phyloP scores from a whole-genome alignment of 2,797 vertebrate genomes.

The Argya squamiceps region DNA sequence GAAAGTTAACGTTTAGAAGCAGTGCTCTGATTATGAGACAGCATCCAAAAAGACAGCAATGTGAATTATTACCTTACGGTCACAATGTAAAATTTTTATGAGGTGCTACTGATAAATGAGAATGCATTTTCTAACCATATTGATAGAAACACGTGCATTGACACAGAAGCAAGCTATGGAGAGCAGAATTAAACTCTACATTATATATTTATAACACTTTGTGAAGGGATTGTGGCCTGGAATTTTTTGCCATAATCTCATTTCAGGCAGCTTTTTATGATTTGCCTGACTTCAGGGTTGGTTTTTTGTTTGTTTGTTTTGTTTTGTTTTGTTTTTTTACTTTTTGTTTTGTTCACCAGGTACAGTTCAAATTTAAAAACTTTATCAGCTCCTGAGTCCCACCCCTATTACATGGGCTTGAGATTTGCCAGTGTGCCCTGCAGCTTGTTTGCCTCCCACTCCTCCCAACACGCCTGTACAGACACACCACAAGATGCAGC shows the following conservation, averaged over 20 bases:
- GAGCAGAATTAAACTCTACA: not conserved
- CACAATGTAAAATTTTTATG: not conserved
- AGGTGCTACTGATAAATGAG: not conserved
- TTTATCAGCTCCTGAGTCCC: not conserved
- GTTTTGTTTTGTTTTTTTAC: too few relatives aligned
- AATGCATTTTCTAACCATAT: not conserved
- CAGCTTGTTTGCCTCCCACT: constrained; percentile 38
- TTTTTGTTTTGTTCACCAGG: not conserved
- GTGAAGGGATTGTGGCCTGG: not conserved
- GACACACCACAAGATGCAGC: not conserved
- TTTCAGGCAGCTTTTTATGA: not conserved
- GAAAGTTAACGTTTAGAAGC: not conserved
- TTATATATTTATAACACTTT: not conserved
- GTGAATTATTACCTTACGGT: not conserved
- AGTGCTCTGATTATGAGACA: not conserved
- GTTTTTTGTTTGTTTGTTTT: too few relatives aligned
- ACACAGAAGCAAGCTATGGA: not conserved
- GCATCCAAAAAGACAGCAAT: not conserved
- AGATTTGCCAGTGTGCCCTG: constrained; percentile 40
- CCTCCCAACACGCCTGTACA: not conserved
- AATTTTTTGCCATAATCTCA: not conserved
- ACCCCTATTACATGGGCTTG: constrained; percentile 5
- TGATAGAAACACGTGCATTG: not conserved
- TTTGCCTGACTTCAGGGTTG: not conserved
- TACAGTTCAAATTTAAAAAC: constrained; percentile 18